Base-by-base conservation (phyloP, 2,888 invertebrate species). In the Lasioglossum morio region DNA sequence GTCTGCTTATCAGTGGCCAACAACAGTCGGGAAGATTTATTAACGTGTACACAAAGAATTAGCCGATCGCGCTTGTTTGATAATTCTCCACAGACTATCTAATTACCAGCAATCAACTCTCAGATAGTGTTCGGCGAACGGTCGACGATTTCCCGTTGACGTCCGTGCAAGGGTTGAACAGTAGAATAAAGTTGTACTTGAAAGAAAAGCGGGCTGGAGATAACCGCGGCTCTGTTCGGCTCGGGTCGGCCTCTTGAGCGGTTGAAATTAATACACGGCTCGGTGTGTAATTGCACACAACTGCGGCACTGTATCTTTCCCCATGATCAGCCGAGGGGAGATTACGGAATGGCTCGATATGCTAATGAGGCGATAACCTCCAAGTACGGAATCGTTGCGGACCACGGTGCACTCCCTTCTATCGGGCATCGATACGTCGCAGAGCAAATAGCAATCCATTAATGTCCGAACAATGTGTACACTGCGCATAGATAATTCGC, bases 361-460 rank as follows among this genome's bases (percentile, higher is more conserved):
- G 89, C 88, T 88, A 89, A 89, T 89, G 80, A 88, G 86, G 80
- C 87, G 89, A 89, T 89, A 89, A 82, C 86, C 88, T 86, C 84
- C 40, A 80, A 82, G 81, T 83, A 73, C 78, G 75, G 79, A 76
- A 79, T 77, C 79, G 77, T 79, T 70, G 74, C 53, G 40, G 66
- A 14, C 43, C 37, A n/a, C 27, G 69, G 40, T 37, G n/a, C 75
- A 70, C 73, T 75, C 79, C 77, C 73, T 72, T 79, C 79, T 80
- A 78, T 86, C 81, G 43, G 30, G 53, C 74, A 82, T 79, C 79
- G 84, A 90, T 90, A 89, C 86, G 88, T 84, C 81, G 81, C 79
- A 57, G 75, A 72, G 88, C 81, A 88, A 84, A 90, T 77, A 88
- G 84, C 88, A 86, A 89, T 90, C 86, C 86, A 83, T 90, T 88